Evolutionary conservation across 1,140 invertebrate species (phyloP), one percentile per base, ranked within the genome.

Genomic region (Apis dorsata): DNA sequence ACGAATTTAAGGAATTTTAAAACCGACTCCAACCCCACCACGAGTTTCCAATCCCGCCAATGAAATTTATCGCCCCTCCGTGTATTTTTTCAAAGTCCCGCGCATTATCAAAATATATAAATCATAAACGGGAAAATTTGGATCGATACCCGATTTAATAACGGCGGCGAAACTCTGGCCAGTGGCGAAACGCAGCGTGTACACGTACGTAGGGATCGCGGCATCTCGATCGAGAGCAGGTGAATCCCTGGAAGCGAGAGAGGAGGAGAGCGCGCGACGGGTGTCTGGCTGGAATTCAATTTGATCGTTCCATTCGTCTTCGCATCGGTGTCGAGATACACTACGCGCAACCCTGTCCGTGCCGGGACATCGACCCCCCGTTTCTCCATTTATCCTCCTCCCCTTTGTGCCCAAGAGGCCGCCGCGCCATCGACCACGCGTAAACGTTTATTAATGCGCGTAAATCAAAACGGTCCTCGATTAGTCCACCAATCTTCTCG

Each of bases 381-480:
- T 65, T 84, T 83, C 86, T 89, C 83, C 72, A 77, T 89, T 86
- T 79, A 83, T 74, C 70, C 34, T 72, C 70, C 78, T 71, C 34
- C 85, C 70, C 72, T 86, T 68, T 70, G 70, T 76, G 57, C 21
- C 60, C n/a, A n/a, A 60, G 28, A 34, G 55, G 53, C 28, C 62
- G 34, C 34, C 34, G 34, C 59, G 21, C 60, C 66, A 81, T 3
- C 57, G 60, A 73, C 60, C 80, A 83, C 88, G 88, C 86, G 88
- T 90, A 90, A 92, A 91, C 90, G 88, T 90, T 91, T 91, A 92
- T 92, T 91, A 92, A 92, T 85, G 89, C 86, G 72, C 90, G 89
- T 92, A 92, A 92, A 92, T 92, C 92, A 91, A 89, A 90, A 88
- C 85, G 85, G 79, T 89, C 88, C 85, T 90, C 86, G 85, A 90